Percentiles rank a stretch among this genome's conserved stretches.
Conservation (phyloP, 2,888 invertebrate genomes). For the Acleris sparsana region DNA sequence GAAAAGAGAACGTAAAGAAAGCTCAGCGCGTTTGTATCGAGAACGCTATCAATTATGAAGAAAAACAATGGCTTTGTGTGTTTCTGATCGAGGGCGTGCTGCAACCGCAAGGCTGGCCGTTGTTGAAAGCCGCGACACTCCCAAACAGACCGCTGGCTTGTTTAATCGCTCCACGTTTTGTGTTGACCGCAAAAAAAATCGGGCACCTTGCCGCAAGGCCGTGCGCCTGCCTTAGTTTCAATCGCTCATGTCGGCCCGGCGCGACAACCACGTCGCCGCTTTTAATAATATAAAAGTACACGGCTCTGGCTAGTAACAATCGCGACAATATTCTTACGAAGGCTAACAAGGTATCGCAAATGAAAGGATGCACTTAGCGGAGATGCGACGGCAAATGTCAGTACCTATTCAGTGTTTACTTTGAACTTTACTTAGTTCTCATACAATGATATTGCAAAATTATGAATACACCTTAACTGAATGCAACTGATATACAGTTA, state of each 20-base stretch:
- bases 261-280: constrained; percentile 50
- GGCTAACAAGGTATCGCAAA: constrained; percentile 66
- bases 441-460: constrained; percentile 39
- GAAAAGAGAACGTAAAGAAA: constrained; percentile 69
- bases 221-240: constrained; percentile 62
- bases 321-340: constrained; percentile 66
- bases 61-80: constrained; percentile 37
- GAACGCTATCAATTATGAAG: constrained; percentile 20
- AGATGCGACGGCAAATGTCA: constrained; percentile 70
- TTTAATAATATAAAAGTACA: constrained; percentile 38
- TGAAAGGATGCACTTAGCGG: constrained; percentile 72
- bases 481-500: constrained; percentile 34
- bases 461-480: constrained; percentile 15
- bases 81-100: constrained; percentile 39
- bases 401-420: constrained; percentile 54
- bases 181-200: constrained; percentile 74
- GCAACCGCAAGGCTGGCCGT: constrained; percentile 55
- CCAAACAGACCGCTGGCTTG: constrained; percentile 53
- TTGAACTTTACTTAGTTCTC: constrained; percentile 58
- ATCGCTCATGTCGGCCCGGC: constrained; percentile 64
- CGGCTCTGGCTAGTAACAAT: constrained; percentile 49
- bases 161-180: constrained; percentile 68
- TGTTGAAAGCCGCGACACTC: constrained; percentile 63
- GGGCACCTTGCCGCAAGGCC: constrained; percentile 75
- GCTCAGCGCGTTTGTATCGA: constrained; percentile 46